Conservation (phyloP, 2,113 vertebrate species). For the Circaetus gallicus region DNA sequence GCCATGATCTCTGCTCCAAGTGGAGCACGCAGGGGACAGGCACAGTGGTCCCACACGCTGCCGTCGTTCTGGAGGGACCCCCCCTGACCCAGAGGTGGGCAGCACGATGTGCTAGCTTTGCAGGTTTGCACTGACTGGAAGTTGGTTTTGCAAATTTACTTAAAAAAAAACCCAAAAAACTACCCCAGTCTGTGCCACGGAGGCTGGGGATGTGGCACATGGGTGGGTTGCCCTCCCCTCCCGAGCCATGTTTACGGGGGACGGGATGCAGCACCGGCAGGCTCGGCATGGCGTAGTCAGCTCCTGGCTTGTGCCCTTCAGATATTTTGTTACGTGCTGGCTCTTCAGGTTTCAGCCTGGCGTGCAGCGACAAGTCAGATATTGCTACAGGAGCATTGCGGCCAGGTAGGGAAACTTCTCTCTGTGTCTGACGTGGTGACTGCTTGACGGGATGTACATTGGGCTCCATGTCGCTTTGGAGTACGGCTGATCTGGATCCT, state of each 20-base stretch:
- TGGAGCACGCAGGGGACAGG: rapidly evolving
- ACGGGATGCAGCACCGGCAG: not conserved
- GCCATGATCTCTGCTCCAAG: no score
- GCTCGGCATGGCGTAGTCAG: not conserved
- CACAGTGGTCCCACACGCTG: rapidly evolving
- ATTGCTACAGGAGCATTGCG: not conserved
- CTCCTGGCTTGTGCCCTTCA: not conserved
- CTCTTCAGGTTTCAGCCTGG: not conserved
- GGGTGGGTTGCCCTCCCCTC: not conserved
- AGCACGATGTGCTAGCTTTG: not conserved
- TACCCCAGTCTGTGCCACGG: rapidly evolving
- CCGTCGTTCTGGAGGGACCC: rapidly evolving
- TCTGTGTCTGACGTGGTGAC: not conserved
- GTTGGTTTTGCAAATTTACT: not conserved
- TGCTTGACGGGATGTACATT: not conserved
- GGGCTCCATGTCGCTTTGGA: not conserved
- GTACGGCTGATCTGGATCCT: not conserved
- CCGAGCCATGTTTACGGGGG: no score
- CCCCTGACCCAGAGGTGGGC: not conserved
- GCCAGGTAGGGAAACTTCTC: not conserved
- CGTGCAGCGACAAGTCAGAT: not conserved
- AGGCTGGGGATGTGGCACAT: not conserved
- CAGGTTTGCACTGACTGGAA: not conserved
- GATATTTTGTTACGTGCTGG: not conserved
- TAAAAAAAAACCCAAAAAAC: not conserved